Conservation (phyloP, 2,797 vertebrate genomes). For the Pseudochirops cupreus region DNA sequence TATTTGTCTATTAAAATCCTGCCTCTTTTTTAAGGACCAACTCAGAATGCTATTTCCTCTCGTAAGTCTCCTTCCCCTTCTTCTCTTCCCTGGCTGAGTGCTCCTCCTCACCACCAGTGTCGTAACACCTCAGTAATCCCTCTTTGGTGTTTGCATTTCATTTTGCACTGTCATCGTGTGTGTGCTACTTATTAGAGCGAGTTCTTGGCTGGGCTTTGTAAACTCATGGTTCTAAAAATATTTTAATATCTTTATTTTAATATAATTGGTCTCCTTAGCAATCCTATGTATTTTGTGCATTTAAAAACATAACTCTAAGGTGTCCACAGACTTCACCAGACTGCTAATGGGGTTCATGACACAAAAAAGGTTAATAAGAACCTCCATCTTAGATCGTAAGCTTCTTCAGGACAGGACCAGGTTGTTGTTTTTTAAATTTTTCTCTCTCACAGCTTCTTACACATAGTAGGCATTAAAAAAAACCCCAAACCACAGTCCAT, state of each 20-base stretch:
- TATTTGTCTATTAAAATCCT: neutral
- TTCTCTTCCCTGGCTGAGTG: neutral
- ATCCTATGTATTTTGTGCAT: neutral
- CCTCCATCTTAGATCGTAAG: neutral
- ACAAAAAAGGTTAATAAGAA: neutral
- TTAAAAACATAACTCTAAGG: neutral
- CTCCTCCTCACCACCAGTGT: neutral
- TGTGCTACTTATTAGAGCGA: neutral
- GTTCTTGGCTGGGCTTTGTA: neutral
- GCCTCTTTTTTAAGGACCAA: neutral
- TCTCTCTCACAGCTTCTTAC: neutral
- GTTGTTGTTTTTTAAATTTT: neutral
- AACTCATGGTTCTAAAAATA: neutral
- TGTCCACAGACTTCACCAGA: neutral
- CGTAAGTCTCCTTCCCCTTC: neutral
- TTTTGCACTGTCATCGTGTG: neutral
- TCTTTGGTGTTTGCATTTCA: neutral
- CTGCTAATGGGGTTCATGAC: neutral
- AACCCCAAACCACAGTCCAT: constrained; percentile 11
- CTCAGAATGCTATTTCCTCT: neutral
- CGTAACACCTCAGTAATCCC: neutral
- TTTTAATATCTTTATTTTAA: neutral
- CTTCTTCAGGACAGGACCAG: neutral
- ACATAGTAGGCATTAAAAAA: constrained; percentile 1
- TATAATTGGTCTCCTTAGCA: neutral